Evolutionary conservation across 64 coral and sea anemone genomes (phyloP), one percentile per base, ranked within the genome.

Genomic region (Actinia equina): DNA sequence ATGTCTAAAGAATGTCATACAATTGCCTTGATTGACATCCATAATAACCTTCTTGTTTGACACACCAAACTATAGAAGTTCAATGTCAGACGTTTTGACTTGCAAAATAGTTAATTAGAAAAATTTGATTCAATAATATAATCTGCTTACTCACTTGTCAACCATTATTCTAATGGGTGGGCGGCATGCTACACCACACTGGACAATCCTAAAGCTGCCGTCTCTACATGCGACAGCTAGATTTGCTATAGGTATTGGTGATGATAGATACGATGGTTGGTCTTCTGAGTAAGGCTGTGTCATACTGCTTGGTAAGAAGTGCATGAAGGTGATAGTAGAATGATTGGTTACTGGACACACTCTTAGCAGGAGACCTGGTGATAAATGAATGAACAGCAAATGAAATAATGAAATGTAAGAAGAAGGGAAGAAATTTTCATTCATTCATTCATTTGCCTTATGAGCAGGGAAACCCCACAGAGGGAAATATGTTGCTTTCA

Each of bases 161-260:
- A 71, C 59, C 52, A 92, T 42, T 49, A 85, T 77, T 74, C 58
- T 86, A 19, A 86, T 20, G 15, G 90, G 20, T 30, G 77, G 85
- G 16, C 59, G 51, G 16, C 43, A 63, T 71, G 90, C 85, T 5
- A 92, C 90, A 22, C 85, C 85, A 55, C 85, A 87, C 44, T 87
- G 90, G 25, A 92, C 52, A 37, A 92, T 57, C 17, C 77, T 87
- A 83, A 92, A 92, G n/a, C 76, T 92, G 7, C 90, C 90, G n/a
- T 92, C 90, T 56, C 86, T 84, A 87, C 90, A 92, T 49, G 84
- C 86, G 22, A 87, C 85, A n/a, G 86, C 85, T 16, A 92, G 61
- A 18, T 92, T 87, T 16, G 85, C 76, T 41, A 53, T 19, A 43
- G 90, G 63, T 83, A 86, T 23, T 11, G 90, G 5, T 64, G 56